Base-by-base conservation (phyloP, 2,888 invertebrate genomes). In the Dicranocentrus wangi region DNA sequence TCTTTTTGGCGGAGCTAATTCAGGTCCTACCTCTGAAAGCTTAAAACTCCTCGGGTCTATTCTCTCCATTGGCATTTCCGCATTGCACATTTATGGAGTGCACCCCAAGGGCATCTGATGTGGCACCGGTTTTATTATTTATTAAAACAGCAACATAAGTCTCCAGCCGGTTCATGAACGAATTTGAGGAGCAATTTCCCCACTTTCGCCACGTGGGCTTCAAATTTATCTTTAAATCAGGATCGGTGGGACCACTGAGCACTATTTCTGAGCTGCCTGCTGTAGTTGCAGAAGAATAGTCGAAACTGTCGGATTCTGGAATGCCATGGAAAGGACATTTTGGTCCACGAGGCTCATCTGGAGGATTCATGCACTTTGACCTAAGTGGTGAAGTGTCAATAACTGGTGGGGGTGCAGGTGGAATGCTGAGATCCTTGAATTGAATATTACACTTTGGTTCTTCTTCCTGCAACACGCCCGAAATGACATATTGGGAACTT, bases 301-400 rank as follows among this genome's bases (percentile, higher is more conserved):
- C 51, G 25, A 51, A 58, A 15, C 1, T 19, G 15, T 55, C 42
- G 0, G 70, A 70, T n/a, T 70, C 58, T 55, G 55, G 55, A 28
- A 58, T 32, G 10, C 58, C 70, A 42, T 70, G 70, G 42, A 70
- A 70, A 15, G 42, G 39, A 13, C 28, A 39, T 17, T 32, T n/a
- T 5, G 7, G 13, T 1, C 8, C n/a, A 1, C 7, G n/a, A 7
- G 19, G 28, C 3, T 39, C 19, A 21, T 32, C 23, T 25, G 53
- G 27, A 17, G 55, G 55, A 21, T 27, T n/a, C 8, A 23, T 10
- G 23, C 23, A 28, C 39, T 3, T 23, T 1, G 23, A 5, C 13
- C 51, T 2, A 7, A 70, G 2, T 10, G 58, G 70, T n/a, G 42
- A n/a, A 39, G 39, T 15, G 21, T 58, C 70, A 3, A 42, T 10